Conservation (phyloP, 1,140 invertebrate species). For the Leptoteleia sp. region DNA sequence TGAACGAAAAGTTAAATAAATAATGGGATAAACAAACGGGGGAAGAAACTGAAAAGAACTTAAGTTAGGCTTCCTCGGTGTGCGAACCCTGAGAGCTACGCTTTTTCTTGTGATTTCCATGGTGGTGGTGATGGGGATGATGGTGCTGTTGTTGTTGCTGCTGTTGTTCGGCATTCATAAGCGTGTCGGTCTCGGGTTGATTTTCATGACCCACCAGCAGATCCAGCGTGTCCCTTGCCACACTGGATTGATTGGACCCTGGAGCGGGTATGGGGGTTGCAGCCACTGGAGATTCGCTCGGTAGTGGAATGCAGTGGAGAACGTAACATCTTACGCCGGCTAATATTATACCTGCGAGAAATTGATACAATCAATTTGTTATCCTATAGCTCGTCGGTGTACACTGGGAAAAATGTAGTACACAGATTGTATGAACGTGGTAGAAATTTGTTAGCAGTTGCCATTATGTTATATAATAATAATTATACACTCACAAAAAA, state of each 20-base stretch:
- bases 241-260: constrained; percentile 65
- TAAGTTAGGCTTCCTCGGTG: constrained; percentile 75
- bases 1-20: no score
- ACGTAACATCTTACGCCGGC: constrained; percentile 77
- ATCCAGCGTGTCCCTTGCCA: constrained; percentile 71
- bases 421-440: no score
- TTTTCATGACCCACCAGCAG: constrained; percentile 75
- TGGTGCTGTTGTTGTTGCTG: constrained; percentile 68
- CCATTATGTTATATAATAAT: no score
- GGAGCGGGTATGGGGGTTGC: constrained; percentile 73
- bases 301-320: constrained; percentile 75
- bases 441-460: no score
- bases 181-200: constrained; percentile 74
- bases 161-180: constrained; percentile 69
- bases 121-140: constrained; percentile 73
- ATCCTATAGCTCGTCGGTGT: no score
- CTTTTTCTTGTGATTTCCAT: constrained; percentile 77
- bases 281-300: constrained; percentile 73
- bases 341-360: constrained; percentile 71
- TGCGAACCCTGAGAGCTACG: constrained; percentile 76
- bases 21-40: no score
- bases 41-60: no score
- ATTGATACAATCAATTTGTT: no score
- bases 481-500: no score
- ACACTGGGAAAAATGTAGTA: no score